phyloP scores from a whole-genome alignment of 1,140 invertebrate genomes.

The Drosophila miranda region DNA sequence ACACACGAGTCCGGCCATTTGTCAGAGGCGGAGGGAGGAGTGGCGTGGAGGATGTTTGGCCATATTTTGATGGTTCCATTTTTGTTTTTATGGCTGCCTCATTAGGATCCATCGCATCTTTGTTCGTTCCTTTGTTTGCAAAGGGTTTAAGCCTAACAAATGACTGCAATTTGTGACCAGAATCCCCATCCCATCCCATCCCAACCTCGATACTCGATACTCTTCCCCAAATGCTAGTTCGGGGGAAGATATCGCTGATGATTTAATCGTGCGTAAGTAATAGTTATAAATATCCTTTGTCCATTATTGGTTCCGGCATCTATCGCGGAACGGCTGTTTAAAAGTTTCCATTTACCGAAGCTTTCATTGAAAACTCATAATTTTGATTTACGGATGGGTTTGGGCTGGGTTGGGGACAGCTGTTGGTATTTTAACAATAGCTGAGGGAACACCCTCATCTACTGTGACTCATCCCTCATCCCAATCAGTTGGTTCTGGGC shows the following conservation, averaged over 20 bases:
- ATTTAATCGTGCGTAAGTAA: conserved; percentile 75
- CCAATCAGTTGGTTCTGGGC: conserved; percentile 23
- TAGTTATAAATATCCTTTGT: conserved; percentile 69
- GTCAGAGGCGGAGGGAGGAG: conserved; percentile 33
- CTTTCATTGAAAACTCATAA: conserved; percentile 72
- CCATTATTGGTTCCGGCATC: conserved; percentile 28
- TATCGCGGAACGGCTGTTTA: conserved; percentile 28
- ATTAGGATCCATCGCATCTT: conserved; percentile 39
- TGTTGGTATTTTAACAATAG: conserved; percentile 59
- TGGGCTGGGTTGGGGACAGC: conserved; percentile 30
- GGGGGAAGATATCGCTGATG: conserved; percentile 27
- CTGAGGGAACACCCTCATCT: conserved; percentile 15
- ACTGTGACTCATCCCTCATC: conserved; percentile 17
- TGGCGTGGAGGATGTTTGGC: conserved; percentile 1
- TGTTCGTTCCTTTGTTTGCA: conserved; percentile 46
- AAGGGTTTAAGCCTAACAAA: conserved; percentile 73
- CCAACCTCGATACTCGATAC: too few species aligned
- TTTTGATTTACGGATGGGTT: conserved; percentile 62
- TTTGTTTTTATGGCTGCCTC: conserved; percentile 56
- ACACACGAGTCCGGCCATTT: conserved; percentile 40
- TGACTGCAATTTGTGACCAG: conserved; percentile 58
- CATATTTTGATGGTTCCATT: conserved; percentile 58
- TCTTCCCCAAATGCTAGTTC: conserved; percentile 10
- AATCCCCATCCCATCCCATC: background rate
- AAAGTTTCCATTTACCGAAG: conserved; percentile 47